These are phyloP conservation scores for Gambusia holbrooki DNA, from an alignment of 2,113 vertebrate species.

Conservation along the genomic window DNA sequence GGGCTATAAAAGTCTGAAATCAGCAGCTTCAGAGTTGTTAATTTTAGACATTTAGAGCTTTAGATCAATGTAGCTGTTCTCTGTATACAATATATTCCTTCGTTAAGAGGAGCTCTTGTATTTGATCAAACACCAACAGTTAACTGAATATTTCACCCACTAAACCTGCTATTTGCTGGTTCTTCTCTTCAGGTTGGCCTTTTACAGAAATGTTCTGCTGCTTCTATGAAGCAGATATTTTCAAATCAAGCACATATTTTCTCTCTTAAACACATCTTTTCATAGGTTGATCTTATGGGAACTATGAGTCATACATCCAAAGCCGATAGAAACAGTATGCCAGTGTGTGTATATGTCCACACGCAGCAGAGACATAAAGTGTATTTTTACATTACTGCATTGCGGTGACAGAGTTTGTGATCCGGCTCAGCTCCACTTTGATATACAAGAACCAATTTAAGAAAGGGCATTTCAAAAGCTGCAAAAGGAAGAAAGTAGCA, in stretches of 20 bases:
- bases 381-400: constrained; percentile 56
- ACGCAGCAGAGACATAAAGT: constrained; percentile 11
- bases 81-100: too few relatives aligned
- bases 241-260: constrained; percentile 25
- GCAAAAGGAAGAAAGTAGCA: constrained; percentile 9
- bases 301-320: constrained; percentile 61
- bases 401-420: constrained; percentile 51
- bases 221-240: background rate
- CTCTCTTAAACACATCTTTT: constrained; percentile 37
- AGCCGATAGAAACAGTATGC: constrained; percentile 46
- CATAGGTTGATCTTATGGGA: constrained; percentile 39
- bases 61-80: too few relatives aligned
- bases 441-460: constrained; percentile 25
- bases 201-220: background rate
- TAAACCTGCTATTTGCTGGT: background rate
- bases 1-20: too few relatives aligned
- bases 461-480: constrained; percentile 18
- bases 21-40: too few relatives aligned
- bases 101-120: background rate
- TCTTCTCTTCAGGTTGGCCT: background rate
- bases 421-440: constrained; percentile 13
- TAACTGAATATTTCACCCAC: background rate
- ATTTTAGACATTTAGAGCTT: too few relatives aligned
- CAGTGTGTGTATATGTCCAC: constrained; percentile 7
- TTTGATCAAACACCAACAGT: too few relatives aligned